phyloP scores from a whole-genome alignment of 2,797 vertebrate species.

The Erithacus rubecula region DNA sequence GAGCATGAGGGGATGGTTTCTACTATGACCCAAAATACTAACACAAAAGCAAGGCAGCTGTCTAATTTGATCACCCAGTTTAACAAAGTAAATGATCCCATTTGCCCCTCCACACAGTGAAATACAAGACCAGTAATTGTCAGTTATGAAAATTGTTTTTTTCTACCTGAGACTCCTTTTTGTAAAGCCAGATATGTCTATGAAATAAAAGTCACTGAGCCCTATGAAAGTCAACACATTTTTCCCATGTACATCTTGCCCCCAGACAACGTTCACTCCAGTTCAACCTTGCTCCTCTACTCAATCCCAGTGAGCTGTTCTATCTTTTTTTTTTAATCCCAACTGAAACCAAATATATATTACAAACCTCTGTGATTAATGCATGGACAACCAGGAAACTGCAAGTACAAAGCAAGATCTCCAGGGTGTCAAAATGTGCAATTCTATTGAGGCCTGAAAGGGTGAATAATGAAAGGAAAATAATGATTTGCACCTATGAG shows the following conservation, averaged over 20 bases:
- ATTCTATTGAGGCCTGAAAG: background rate
- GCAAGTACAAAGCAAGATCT: background rate
- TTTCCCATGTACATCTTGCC: background rate
- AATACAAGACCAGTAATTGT: background rate
- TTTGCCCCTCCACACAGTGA: background rate
- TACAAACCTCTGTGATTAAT: constrained; percentile 1
- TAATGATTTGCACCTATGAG: background rate
- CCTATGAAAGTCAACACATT: background rate
- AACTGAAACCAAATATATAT: background rate
- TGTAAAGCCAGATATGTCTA: background rate
- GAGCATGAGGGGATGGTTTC: background rate
- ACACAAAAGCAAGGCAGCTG: background rate
- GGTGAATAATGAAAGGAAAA: background rate
- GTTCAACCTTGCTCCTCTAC: background rate
- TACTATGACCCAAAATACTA: background rate
- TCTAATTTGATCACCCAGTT: background rate
- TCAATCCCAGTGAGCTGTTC: background rate
- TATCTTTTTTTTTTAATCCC: background rate
- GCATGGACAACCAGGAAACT: background rate
- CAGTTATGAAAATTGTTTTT: background rate
- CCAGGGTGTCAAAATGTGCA: background rate
- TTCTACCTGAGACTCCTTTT: background rate
- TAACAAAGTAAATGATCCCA: background rate
- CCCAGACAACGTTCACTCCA: background rate
- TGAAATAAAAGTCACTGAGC: background rate